A percentile compares a stretch with the other conserved stretches of the same genome.
Conservation (phyloP, 1,140 invertebrate genomes). For the Pentalonia nigronervosa region DNA sequence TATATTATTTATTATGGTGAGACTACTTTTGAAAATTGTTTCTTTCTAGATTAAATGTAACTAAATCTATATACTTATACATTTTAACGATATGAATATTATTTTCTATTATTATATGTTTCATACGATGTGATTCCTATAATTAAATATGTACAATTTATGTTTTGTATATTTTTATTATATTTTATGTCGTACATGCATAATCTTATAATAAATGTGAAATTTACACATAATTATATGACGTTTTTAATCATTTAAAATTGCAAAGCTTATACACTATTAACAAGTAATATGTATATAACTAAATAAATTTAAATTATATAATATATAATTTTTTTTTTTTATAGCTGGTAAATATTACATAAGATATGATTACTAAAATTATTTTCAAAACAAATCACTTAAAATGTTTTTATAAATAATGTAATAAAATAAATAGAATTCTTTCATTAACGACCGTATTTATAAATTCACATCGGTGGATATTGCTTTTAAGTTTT, state of each 20-base stretch:
- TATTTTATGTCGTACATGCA: no score
- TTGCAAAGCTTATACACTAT: neutral
- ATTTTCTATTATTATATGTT: no score
- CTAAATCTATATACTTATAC: no score
- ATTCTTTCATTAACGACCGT: neutral
- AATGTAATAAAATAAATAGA: neutral
- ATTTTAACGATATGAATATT: no score
- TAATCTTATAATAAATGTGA: neutral
- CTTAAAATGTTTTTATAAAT: neutral
- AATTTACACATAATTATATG: neutral
- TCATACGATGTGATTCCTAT: no score
- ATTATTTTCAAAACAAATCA: neutral
- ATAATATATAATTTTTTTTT: no score
- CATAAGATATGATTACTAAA: neutral
- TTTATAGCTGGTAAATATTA: neutral
- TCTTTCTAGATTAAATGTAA: no score
- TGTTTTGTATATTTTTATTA: no score
- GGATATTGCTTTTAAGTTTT: conserved; percentile 4
- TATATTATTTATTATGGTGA: no score
- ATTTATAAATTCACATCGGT: neutral
- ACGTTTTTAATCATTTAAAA: neutral
- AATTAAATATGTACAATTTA: no score
- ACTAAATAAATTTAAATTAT: neutral
- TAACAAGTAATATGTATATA: neutral
- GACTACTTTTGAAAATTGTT: no score